phyloP scores from a whole-genome alignment of 1,140 invertebrate genomes.

The Mylabris phalerata region DNA sequence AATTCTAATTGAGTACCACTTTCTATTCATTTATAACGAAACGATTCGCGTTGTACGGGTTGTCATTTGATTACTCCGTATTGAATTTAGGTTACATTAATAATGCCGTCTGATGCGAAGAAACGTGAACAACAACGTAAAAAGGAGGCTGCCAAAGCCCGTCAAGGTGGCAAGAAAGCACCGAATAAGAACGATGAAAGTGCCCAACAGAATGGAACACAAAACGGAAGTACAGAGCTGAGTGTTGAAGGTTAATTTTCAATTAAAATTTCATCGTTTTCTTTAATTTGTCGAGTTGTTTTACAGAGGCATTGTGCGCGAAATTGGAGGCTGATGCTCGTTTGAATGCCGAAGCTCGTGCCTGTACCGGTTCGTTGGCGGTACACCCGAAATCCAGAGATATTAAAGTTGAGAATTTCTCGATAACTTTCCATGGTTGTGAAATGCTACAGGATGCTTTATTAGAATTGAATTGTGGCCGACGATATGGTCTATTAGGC shows the following conservation, averaged over 20 bases:
- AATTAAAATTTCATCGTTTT: not conserved
- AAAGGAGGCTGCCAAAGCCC: conserved; percentile 85
- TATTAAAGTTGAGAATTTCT: conserved; percentile 95
- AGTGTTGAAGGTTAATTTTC: conserved; percentile 46
- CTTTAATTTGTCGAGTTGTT: conserved; percentile 3
- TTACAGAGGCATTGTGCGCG: conserved; percentile 72
- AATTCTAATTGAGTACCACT: too few relatives aligned
- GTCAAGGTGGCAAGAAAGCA: conserved; percentile 60
- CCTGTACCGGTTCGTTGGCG: conserved; percentile 89
- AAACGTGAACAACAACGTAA: conserved; percentile 96
- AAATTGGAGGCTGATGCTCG: conserved; percentile 85
- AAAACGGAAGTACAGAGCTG: conserved; percentile 42
- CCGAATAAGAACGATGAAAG: conserved; percentile 49
- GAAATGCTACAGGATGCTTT: conserved; percentile 94
- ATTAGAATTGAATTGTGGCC: conserved; percentile 93
- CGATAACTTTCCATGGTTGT: conserved; percentile 95
- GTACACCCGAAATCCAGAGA: conserved; percentile 94
- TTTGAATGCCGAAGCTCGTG: conserved; percentile 85
- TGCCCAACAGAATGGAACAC: conserved; percentile 38
- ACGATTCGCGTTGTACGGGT: too few relatives aligned
- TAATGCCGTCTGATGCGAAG: conserved; percentile 95
- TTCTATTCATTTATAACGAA: too few relatives aligned
- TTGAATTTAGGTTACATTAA: too few relatives aligned
- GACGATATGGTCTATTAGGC: conserved; percentile 94
- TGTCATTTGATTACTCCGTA: too few relatives aligned